Conservation (phyloP, 2,888 invertebrate genomes). For the Pheosia gnoma region DNA sequence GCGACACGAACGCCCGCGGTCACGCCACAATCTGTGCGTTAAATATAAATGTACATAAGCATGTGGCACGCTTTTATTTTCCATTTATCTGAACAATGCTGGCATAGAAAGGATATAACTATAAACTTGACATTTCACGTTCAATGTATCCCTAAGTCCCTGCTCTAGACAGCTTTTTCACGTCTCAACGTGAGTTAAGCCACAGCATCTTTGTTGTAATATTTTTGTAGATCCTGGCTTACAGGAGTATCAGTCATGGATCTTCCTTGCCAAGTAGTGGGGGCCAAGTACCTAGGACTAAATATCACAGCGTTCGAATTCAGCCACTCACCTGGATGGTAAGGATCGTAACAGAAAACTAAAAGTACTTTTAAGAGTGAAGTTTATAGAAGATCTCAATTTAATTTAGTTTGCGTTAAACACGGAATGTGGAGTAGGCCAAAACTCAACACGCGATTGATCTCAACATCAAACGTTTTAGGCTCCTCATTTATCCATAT, state of each 20-base stretch:
- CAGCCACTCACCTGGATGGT: too few species aligned
- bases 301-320: too few species aligned
- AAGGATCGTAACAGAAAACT: too few species aligned
- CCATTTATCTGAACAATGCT: constrained; percentile 26
- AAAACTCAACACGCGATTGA: constrained; percentile 4
- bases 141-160: too few species aligned
- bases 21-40: constrained; percentile 49
- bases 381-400: background rate
- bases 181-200: too few species aligned
- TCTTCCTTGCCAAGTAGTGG: too few species aligned
- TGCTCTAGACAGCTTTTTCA: too few species aligned
- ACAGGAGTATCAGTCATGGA: too few species aligned
- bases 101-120: constrained; percentile 17
- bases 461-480: background rate
- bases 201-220: too few species aligned
- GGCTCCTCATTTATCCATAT: background rate
- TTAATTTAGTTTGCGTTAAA: constrained; percentile 2
- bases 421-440: constrained; percentile 4
- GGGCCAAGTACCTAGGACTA: too few species aligned
- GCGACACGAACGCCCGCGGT: constrained; percentile 31
- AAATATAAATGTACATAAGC: constrained; percentile 50
- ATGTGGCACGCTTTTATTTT: constrained; percentile 44
- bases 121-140: background rate
- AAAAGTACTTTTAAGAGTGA: background rate
- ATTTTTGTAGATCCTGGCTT: too few species aligned